A percentile compares a stretch with the other conserved stretches of the same genome.
These are phyloP conservation scores for Dione vanillae DNA, from an alignment of 2,888 invertebrate species.

Conservation along the genomic window DNA sequence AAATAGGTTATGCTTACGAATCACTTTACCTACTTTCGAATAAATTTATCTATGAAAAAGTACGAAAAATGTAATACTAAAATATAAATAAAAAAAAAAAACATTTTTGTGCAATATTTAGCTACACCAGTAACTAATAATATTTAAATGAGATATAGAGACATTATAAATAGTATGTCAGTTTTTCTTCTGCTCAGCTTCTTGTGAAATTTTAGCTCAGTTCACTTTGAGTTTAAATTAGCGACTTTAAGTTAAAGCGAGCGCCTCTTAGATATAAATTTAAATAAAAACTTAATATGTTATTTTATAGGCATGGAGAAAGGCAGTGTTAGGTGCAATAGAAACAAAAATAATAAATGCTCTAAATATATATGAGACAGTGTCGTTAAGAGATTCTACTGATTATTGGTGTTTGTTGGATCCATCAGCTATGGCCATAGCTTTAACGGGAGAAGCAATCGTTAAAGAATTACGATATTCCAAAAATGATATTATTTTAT, in stretches of 20 bases:
- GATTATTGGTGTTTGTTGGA: slow-evolving; percentile 63
- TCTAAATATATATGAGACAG: slow-evolving; percentile 64
- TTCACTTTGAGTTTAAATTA: not conserved
- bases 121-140: too few species aligned
- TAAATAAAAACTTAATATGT: not conserved
- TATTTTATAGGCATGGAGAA: slow-evolving; percentile 63
- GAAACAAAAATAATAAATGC: slow-evolving; percentile 63
- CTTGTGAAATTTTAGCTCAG: not conserved
- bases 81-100: too few species aligned
- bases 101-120: too few species aligned
- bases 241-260: too few species aligned
- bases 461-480: slow-evolving; percentile 66
- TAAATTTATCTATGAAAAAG: too few species aligned
- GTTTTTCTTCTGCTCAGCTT: too few species aligned
- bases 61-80: too few species aligned
- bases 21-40: too few species aligned
- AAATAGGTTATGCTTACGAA: too few species aligned
- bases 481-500: slow-evolving; percentile 63
- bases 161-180: too few species aligned
- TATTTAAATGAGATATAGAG: too few species aligned
- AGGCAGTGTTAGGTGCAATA: slow-evolving; percentile 61
- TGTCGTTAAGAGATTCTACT: slow-evolving; percentile 50
- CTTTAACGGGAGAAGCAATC: slow-evolving; percentile 56
- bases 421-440: slow-evolving; percentile 63
- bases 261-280: not conserved